Conservation (phyloP, 2,113 vertebrate genomes). For the Alexandromys fortis region DNA sequence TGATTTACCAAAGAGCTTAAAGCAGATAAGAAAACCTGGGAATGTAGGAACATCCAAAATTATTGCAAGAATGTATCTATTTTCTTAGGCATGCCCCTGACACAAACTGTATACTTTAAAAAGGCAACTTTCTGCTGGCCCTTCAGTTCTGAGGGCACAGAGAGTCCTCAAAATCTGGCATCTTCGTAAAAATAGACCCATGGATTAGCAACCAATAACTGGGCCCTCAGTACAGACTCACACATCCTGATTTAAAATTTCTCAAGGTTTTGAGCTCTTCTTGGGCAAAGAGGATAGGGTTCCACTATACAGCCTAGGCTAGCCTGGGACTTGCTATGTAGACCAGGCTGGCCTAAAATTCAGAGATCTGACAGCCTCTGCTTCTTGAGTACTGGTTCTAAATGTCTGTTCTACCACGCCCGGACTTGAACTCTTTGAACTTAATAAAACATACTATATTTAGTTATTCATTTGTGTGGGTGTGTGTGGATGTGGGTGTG, state of each 20-base stretch:
- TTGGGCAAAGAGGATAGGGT: not conserved
- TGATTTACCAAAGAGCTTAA: not conserved
- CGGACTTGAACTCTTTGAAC: not conserved
- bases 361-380: not conserved
- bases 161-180: not conserved
- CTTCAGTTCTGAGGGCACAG: not conserved
- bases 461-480: not conserved
- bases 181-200: not conserved
- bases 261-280: not conserved
- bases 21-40: not conserved
- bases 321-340: not conserved
- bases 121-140: not conserved
- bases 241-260: not conserved
- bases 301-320: not conserved
- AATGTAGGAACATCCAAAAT: not conserved
- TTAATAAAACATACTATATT: not conserved
- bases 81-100: not conserved
- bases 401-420: not conserved
- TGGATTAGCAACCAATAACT: not conserved
- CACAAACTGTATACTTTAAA: not conserved
- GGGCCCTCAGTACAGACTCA: not conserved
- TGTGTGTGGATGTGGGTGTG: not conserved
- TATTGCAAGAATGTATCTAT: not conserved
- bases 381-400: not conserved
- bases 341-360: not conserved